Percentiles rank a stretch among this genome's conserved stretches.
Evolutionary conservation across 2,888 invertebrate genomes (phyloP).

Genomic region (Trimorus sp.): DNA sequence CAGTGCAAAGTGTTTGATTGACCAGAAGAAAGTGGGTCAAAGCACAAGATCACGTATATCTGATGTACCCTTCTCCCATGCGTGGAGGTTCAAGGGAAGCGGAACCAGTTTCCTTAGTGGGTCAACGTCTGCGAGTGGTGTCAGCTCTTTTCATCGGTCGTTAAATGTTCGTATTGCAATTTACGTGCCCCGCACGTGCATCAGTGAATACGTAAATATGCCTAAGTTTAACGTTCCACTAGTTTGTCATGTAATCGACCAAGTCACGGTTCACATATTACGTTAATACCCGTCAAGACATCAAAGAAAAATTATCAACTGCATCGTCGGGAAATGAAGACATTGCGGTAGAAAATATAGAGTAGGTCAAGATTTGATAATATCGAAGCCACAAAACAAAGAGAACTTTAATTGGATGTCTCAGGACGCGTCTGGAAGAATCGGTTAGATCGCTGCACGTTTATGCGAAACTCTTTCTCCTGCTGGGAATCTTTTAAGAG

Average conservation of each 20-base stretch:
- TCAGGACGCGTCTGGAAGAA: neutral
- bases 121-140: slow-evolving; percentile 78
- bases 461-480: neutral
- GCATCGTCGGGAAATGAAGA: slow-evolving; percentile 23
- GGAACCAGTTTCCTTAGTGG: slow-evolving; percentile 81
- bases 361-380: slow-evolving; percentile 58
- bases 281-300: slow-evolving; percentile 31
- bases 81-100: slow-evolving; percentile 76
- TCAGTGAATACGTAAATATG: slow-evolving; percentile 55
- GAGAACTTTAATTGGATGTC: slow-evolving; percentile 19
- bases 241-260: slow-evolving; percentile 48
- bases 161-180: slow-evolving; percentile 63
- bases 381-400: slow-evolving; percentile 32
- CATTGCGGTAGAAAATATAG: slow-evolving; percentile 36
- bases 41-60: slow-evolving; percentile 75
- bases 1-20: slow-evolving; percentile 73
- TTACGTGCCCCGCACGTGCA: slow-evolving; percentile 58
- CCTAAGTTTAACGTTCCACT: slow-evolving; percentile 49
- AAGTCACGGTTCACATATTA: slow-evolving; percentile 59
- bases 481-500: neutral
- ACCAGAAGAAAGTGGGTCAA: slow-evolving; percentile 80
- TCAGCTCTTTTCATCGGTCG: slow-evolving; percentile 67
- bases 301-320: slow-evolving; percentile 24
- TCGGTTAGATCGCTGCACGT: slow-evolving; percentile 16
- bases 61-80: slow-evolving; percentile 62